Base-by-base conservation (phyloP, 2,113 vertebrate species). In the Eurystomus gularis region DNA sequence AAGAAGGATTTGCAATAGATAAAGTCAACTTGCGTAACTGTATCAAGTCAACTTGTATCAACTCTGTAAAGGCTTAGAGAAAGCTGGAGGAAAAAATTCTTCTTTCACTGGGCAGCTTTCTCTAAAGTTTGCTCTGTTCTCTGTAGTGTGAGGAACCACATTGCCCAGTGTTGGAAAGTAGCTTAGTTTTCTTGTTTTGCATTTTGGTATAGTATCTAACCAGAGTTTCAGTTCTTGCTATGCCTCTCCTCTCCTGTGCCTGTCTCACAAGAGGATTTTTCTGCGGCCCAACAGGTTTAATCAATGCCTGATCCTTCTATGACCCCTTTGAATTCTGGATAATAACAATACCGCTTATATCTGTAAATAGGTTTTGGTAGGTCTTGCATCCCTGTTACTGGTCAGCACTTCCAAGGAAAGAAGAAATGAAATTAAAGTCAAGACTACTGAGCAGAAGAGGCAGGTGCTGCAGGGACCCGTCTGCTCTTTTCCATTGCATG, bases 1-100 rank as follows among this genome's bases (percentile, higher is more conserved):
- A 83, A 91, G 91, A 69, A 60, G 93, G 88, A 93, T 95, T 94
- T 93, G 92, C 72, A 81, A 62, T 37, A 79, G 46, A 49, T 93
- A 35, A 94, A 91, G 69, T 70, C 76, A 91, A 91, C 80, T 83
- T 91, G 86, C 26, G 18, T 31, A 69, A 66, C n/a, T n/a, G n/a
- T n/a, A n/a, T n/a, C n/a, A 94, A 91, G 69, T 70, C 76, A 91
- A 91, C 80, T 83, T 91, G 86, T 24, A 20, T 31, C n/a, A 69
- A 66, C 61, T 44, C 33, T 44, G 52, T 14, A 60, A 60, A 82
- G 52, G 26, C 51, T 96, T 89, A 40, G 48, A 44, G 35, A 7
- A 35, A 52, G 7, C 14, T 10, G 13, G 19, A 8, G 19, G 46
- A 28, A 40, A 48, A 9, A 1, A 3, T 55, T 46, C 11, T 77